Percentiles rank a stretch among this genome's conserved stretches.
Evolutionary conservation across 2,888 invertebrate genomes (phyloP).

Genomic region (Ditula angustiorana): DNA sequence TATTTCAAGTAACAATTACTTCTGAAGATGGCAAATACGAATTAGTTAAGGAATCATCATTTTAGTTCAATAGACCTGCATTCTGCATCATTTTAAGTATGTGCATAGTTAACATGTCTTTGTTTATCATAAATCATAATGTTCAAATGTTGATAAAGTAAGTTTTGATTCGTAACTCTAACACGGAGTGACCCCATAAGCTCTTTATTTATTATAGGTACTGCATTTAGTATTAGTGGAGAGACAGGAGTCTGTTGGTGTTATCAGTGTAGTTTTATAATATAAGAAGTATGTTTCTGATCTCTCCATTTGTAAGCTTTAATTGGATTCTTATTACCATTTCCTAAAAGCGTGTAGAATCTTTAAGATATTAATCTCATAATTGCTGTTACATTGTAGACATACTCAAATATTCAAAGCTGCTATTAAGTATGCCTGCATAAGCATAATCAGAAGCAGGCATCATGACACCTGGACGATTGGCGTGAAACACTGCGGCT

Average conservation of each 20-base stretch:
- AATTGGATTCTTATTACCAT: conserved; percentile 12
- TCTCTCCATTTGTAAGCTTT: conserved; percentile 30
- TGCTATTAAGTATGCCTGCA: background rate
- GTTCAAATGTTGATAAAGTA: background rate
- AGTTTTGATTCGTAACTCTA: too few species aligned
- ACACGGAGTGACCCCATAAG: background rate
- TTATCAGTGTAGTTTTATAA: conserved; percentile 12
- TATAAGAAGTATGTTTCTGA: conserved; percentile 14
- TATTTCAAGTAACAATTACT: background rate
- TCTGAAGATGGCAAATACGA: background rate
- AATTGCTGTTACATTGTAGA: conserved; percentile 18
- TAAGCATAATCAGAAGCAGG: background rate
- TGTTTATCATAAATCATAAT: background rate
- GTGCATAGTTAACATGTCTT: background rate
- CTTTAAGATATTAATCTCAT: conserved; percentile 8
- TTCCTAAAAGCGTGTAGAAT: conserved; percentile 9
- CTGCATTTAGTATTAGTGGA: conserved; percentile 3
- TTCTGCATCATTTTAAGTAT: background rate
- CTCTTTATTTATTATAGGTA: conserved; percentile 1
- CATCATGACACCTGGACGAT: background rate
- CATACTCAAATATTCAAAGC: conserved; percentile 12
- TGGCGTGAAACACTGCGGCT: too few species aligned
- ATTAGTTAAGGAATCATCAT: background rate
- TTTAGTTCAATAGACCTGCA: background rate
- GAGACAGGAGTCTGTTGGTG: conserved; percentile 16